A percentile compares a stretch with the other conserved stretches of the same genome.
Evolutionary conservation across 1,140 invertebrate species (phyloP).

Genomic region (Lethrus apterus): DNA sequence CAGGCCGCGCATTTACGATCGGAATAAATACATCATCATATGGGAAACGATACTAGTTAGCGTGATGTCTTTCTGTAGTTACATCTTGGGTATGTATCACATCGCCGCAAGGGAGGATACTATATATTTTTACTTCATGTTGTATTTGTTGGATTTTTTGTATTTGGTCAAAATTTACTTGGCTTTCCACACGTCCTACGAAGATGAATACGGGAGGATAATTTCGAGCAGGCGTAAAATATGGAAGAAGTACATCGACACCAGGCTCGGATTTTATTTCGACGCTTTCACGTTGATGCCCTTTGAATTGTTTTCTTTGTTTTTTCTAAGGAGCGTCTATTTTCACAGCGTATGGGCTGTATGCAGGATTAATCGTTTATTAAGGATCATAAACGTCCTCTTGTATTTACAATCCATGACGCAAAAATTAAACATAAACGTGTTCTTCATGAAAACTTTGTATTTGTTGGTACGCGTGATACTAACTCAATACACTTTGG

Average conservation of each 20-base stretch:
- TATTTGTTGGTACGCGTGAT: conserved; percentile 3
- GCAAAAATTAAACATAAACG: conserved; percentile 14
- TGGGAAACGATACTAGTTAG: background rate
- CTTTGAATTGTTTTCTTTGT: conserved; percentile 11
- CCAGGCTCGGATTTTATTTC: conserved; percentile 19
- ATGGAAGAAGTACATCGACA: conserved; percentile 3
- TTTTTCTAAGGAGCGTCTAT: background rate
- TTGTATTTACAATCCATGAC: background rate
- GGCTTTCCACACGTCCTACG: conserved; percentile 18
- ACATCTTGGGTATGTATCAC: conserved; percentile 1
- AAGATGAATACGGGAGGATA: conserved; percentile 19
- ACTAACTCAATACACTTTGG: background rate
- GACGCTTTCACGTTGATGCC: conserved; percentile 16
- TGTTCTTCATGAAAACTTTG: background rate
- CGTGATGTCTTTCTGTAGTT: background rate
- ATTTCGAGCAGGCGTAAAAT: conserved; percentile 10
- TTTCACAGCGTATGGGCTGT: background rate
- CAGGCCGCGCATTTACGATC: no score
- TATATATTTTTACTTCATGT: background rate
- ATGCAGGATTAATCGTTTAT: conserved; percentile 5
- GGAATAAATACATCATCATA: no score
- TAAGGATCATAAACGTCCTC: background rate
- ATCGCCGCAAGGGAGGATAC: background rate
- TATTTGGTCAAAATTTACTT: conserved; percentile 16
- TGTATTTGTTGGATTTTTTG: conserved; percentile 15